Percentiles rank a stretch among this genome's conserved stretches.
phyloP scores from a whole-genome alignment of 2,888 invertebrate species.

The Oxyscelio sp. region DNA sequence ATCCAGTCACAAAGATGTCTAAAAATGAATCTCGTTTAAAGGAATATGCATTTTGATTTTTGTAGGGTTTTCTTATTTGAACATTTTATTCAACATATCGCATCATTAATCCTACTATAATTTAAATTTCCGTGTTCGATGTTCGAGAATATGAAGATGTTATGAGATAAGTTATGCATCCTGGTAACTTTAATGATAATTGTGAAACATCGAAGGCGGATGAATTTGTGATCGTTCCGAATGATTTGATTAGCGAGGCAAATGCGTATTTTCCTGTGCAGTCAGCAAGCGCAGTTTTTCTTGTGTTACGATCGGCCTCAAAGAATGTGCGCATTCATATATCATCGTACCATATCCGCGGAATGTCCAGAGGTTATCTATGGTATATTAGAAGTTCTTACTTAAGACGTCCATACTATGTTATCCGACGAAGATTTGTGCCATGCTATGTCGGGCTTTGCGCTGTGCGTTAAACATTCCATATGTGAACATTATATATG shows the following conservation, averaged over 20 bases:
- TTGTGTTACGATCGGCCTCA: slow-evolving; percentile 61
- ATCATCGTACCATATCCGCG: slow-evolving; percentile 74
- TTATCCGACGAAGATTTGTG: slow-evolving; percentile 73
- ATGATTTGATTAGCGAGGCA: slow-evolving; percentile 71
- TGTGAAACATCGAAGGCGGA: slow-evolving; percentile 62
- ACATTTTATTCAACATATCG: too few species aligned
- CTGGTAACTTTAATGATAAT: slow-evolving; percentile 62
- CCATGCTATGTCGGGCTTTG: slow-evolving; percentile 47
- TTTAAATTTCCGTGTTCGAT: too few species aligned
- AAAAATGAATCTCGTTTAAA: too few species aligned
- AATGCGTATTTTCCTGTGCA: slow-evolving; percentile 64
- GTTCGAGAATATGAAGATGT: slow-evolving; percentile 57
- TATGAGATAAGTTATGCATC: slow-evolving; percentile 54
- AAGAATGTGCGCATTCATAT: slow-evolving; percentile 71
- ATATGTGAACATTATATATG: slow-evolving; percentile 63
- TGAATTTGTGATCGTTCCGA: slow-evolving; percentile 57
- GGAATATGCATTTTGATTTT: too few species aligned
- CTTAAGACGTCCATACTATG: slow-evolving; percentile 71
- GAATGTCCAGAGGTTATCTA: slow-evolving; percentile 73
- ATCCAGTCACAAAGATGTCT: too few species aligned
- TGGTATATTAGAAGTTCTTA: slow-evolving; percentile 74
- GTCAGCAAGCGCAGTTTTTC: slow-evolving; percentile 37
- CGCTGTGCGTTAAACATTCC: slow-evolving; percentile 72
- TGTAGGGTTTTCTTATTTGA: too few species aligned
- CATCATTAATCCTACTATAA: too few species aligned